phyloP scores from a whole-genome alignment of 2,113 vertebrate genomes.

The Alaudala cheleensis region DNA sequence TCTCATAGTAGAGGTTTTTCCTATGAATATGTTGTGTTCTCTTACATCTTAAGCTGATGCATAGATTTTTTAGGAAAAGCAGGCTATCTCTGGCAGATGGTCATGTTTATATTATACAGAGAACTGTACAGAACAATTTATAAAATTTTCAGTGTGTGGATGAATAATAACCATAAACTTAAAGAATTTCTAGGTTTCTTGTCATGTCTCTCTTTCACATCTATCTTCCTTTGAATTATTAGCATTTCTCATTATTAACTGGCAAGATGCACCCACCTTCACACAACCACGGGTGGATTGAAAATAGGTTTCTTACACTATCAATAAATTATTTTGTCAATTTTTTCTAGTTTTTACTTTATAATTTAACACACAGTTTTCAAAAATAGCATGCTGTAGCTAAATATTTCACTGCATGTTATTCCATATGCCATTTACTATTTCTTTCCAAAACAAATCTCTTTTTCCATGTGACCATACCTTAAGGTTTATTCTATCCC shows the following conservation, averaged over 20 bases:
- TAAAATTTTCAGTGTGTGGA: neutral
- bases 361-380: neutral
- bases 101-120: neutral
- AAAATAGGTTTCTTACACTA: neutral
- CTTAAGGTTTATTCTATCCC: neutral
- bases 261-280: neutral
- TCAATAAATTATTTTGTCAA: neutral
- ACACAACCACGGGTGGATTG: neutral
- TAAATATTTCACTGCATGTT: neutral
- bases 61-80: neutral
- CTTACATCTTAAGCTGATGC: neutral
- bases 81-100: neutral
- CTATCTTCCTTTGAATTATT: neutral
- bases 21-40: neutral
- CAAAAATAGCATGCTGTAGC: neutral
- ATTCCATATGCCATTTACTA: neutral
- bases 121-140: neutral
- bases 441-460: neutral
- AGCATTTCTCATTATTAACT: neutral
- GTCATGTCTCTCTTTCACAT: neutral
- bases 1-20: neutral
- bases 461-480: neutral
- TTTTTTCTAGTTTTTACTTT: neutral
- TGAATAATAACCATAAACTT: neutral
- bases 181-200: neutral